Base-by-base conservation (phyloP, 2,113 vertebrate genomes). In the Synodontis membranacea region DNA sequence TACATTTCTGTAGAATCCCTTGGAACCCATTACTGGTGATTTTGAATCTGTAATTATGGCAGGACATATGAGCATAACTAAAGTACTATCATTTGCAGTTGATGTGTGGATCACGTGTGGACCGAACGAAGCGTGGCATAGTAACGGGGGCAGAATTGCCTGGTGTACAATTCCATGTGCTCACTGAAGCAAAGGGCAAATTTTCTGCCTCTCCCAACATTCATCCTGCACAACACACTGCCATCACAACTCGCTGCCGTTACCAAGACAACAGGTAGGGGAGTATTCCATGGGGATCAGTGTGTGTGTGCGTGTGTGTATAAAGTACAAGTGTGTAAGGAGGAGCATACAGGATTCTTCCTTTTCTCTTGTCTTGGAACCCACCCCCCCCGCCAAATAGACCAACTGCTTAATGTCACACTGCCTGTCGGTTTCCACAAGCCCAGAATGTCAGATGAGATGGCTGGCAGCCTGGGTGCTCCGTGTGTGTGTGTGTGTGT, bases 191-290 rank as follows among this genome's bases (percentile, higher is more conserved):
- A 83, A 60, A 86, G 84, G 84, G 66, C 79, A 66, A 74, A 66
- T 76, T 83, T 75, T 81, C 72, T 76, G 66, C 81, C 68, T 79
- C 82, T 81, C 78, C 70, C 75, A 81, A 80, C 78, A 76, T 88
- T 86, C 68, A 72, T 88, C 56, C 64, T 85, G 70, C 81, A 88
- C 87, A 85, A 89, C 74, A 81, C 86, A 74, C 48, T 54, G 81
- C 82, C 88, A 90, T 87, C 84, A 89, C 89, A 88, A 87, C 82
- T 86, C 86, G 42, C 84, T 85, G 54, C 88, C 10, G 90, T 91
- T 91, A 66, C 88, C 90, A 91, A 84, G 91, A 88, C 91, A 89
- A 91, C 91, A 84, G 81, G 85, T 86, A 82, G 80, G 84, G 84
- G 75, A 89, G 85, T 70, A 84, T 86, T 82, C 89, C 82, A 74